Conservation (phyloP, 2,888 invertebrate species). For the Limenitis camilla region DNA sequence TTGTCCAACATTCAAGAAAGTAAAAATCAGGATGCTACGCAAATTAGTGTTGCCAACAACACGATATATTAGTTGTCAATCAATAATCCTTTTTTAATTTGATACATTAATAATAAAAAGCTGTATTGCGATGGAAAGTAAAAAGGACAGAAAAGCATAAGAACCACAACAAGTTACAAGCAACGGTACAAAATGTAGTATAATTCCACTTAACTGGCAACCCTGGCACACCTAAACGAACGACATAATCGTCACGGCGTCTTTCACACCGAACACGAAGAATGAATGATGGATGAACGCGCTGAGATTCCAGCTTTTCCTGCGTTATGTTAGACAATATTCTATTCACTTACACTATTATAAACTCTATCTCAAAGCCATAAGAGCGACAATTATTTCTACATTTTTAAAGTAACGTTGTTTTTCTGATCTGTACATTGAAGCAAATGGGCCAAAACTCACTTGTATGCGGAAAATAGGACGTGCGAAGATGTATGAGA, state of each 20-base stretch:
- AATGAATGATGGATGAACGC: conserved; percentile 69
- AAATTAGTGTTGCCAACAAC: no score
- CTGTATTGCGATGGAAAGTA: no score
- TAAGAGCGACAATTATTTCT: background rate
- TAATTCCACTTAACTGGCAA: no score
- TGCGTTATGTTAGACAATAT: conserved; percentile 35
- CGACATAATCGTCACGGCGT: conserved; percentile 62
- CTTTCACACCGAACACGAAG: conserved; percentile 58
- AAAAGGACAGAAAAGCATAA: no score
- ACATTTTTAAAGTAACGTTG: conserved; percentile 25
- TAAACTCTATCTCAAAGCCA: conserved; percentile 27
- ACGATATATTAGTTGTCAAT: no score
- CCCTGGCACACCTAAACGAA: conserved; percentile 34
- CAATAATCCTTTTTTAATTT: no score
- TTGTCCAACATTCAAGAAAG: no score
- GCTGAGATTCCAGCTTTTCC: conserved; percentile 57
- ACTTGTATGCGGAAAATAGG: conserved; percentile 49
- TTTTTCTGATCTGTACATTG: conserved; percentile 45
- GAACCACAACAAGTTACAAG: no score
- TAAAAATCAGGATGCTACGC: no score
- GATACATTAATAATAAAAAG: no score
- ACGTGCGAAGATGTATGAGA: conserved; percentile 35
- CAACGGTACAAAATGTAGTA: no score
- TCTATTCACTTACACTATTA: conserved; percentile 15
- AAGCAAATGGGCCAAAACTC: conserved; percentile 58